phyloP scores from a whole-genome alignment of 2,888 invertebrate genomes.

The Epirrita christyi region DNA sequence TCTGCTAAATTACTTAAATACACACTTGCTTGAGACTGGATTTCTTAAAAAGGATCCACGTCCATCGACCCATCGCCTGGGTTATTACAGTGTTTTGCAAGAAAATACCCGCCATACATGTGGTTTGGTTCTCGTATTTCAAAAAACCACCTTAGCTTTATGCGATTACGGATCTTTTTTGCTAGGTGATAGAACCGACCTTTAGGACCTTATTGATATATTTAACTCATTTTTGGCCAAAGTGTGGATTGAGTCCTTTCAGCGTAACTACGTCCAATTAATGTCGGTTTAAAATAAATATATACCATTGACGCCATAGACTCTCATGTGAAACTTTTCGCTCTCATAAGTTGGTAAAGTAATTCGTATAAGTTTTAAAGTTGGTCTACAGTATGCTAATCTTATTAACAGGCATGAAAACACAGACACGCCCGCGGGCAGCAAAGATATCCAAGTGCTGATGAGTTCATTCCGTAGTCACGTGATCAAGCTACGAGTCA shows the following conservation, averaged over 20 bases:
- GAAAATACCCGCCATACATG: not conserved
- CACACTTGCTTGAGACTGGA: no score
- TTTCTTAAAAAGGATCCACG: no score
- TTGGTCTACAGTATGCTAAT: no score
- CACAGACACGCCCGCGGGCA: conserved; percentile 89
- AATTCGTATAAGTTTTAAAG: no score
- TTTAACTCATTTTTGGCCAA: not conserved
- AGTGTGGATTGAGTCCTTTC: not conserved
- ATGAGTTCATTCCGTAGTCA: conserved; percentile 94
- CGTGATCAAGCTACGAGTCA: conserved; percentile 95
- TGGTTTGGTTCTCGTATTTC: not conserved
- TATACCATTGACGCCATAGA: no score
- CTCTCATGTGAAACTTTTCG: no score
- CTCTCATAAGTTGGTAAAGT: no score
- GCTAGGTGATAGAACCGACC: not conserved
- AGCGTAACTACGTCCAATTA: no score
- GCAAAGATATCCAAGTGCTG: conserved; percentile 90
- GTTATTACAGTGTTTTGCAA: not conserved
- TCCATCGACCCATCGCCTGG: no score
- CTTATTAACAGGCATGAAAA: conserved; percentile 87
- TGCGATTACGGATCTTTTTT: not conserved
- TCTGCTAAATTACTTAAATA: no score
- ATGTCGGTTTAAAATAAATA: no score
- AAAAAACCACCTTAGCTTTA: not conserved
- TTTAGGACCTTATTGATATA: no score